Conservation (phyloP, 2,888 invertebrate genomes). For the Stenodera caucasica region DNA sequence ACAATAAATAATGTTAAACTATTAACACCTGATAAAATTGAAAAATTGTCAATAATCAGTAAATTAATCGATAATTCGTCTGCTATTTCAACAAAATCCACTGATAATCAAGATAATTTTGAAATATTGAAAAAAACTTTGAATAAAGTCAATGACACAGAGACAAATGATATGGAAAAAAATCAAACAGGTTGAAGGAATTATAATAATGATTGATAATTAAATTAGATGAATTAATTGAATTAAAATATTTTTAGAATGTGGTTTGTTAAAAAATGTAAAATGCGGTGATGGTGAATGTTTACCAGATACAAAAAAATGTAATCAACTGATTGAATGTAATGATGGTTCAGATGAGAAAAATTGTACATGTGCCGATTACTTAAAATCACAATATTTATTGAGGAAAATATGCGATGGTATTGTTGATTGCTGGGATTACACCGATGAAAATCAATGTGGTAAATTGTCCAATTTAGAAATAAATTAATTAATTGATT, state of each 20-base stretch:
- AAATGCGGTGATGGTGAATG: constrained; percentile 68
- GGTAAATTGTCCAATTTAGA: constrained; percentile 60
- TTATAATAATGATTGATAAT: too few relatives aligned
- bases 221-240: constrained; percentile 9
- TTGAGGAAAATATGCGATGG: constrained; percentile 79
- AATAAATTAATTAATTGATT: constrained; percentile 21
- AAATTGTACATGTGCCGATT: constrained; percentile 76
- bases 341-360: constrained; percentile 71
- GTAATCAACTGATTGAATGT: constrained; percentile 73
- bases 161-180: constrained; percentile 17
- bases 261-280: constrained; percentile 48
- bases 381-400: constrained; percentile 68
- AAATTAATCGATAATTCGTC: constrained; percentile 60
- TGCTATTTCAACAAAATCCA: constrained; percentile 64
- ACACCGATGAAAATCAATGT: constrained; percentile 75
- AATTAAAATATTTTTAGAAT: constrained; percentile 29
- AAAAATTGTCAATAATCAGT: constrained; percentile 61
- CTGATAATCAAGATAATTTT: constrained; percentile 67
- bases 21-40: constrained; percentile 51
- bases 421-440: constrained; percentile 78
- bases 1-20: constrained; percentile 28
- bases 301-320: constrained; percentile 66
- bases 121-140: constrained; percentile 68
- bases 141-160: constrained; percentile 58
- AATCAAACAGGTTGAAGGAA: constrained; percentile 30